A percentile compares a stretch with the other conserved stretches of the same genome.
Conservation (phyloP, 2,888 invertebrate species). For the Himalopsyche kuldschensis region DNA sequence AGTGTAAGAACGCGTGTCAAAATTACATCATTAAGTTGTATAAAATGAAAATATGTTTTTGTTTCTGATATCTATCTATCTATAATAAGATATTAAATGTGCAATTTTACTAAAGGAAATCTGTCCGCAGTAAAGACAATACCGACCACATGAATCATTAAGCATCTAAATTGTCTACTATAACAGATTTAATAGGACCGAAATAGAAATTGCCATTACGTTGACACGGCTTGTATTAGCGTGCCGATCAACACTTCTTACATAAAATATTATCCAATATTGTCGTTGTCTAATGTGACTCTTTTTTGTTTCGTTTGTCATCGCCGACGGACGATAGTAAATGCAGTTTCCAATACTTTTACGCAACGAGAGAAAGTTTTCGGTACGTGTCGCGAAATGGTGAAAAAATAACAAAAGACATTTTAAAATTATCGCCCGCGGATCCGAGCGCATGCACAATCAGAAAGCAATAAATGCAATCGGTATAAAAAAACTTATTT, state of each 20-base stretch:
- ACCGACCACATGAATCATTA: not conserved
- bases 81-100: too few species aligned
- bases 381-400: not conserved
- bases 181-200: not conserved
- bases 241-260: not conserved
- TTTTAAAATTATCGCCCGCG: not conserved
- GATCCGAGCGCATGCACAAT: not conserved
- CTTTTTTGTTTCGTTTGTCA: not conserved
- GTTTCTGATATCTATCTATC: too few species aligned
- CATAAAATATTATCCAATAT: not conserved
- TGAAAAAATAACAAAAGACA: not conserved
- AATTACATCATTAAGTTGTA: too few species aligned
- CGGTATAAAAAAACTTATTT: not conserved
- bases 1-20: too few species aligned
- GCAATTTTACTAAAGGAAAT: too few species aligned
- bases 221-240: not conserved
- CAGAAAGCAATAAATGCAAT: not conserved
- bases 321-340: not conserved
- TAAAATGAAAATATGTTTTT: too few species aligned
- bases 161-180: not conserved
- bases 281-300: not conserved
- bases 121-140: not conserved
- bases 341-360: not conserved
- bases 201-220: not conserved
- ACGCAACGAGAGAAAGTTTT: not conserved